Evolutionary conservation across 1,140 invertebrate species (phyloP), one percentile per base, ranked within the genome.

Genomic region (Fopius arisanus): DNA sequence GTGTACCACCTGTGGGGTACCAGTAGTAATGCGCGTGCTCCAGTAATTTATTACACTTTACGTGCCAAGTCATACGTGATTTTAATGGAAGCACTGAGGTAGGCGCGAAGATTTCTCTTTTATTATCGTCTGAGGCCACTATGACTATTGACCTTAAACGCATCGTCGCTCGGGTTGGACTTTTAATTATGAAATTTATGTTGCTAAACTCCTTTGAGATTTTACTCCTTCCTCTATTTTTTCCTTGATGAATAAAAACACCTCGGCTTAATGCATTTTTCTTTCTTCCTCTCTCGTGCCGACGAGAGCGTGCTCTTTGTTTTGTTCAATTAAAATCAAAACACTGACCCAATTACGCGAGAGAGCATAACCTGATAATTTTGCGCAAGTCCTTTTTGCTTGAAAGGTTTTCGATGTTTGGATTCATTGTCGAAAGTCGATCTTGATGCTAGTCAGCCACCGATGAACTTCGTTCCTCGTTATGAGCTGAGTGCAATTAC

Each of bases 21-120:
- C 54, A 28, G 23, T 1, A 0, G 9, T 16, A 19, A 28, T 1
- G 54, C 54, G 54, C 54, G 54, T 62, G 54, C 54, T 62, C 28
- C 54, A 29, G 16, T 43, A 19, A 37, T 67, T 26, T 23, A 28
- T 65, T 65, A 65, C 23, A 65, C 28, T 65, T 21, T 65, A 54
- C 62, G 62, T 65, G 62, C 62, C 68, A 74, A 78, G 63, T 79
- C 76, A 79, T 65, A 76, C 70, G 76, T 78, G 77, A 74, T 67
- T 54, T 62, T 62, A 62, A 28, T 23, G 28, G n/a, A n/a, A 10
- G 14, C 28, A 28, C 28, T 79, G 75, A 76, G 74, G 74, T 72
- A 76, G n/a, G n/a, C n/a, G n/a, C n/a, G n/a, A n/a, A 74, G 3
- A 28, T 28, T 62, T 28, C 23, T 26, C 28, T 62, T 62, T 29